Percentiles rank a stretch among this genome's conserved stretches.
phyloP scores from a whole-genome alignment of 2,797 vertebrate genomes.

The Rhabdomys pumilio region DNA sequence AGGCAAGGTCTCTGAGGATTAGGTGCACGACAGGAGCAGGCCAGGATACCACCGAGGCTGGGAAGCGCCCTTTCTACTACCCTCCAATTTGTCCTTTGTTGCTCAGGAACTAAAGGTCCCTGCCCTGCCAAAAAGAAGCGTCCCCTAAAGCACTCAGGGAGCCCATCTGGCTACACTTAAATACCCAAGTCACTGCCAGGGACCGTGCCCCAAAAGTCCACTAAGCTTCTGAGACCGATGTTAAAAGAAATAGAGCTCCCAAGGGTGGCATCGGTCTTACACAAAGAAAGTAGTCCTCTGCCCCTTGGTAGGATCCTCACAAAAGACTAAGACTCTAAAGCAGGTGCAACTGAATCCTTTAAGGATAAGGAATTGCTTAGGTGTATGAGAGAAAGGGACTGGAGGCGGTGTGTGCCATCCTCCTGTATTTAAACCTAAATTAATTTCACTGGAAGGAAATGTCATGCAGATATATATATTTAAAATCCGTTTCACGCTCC shows the following conservation, averaged over 20 bases:
- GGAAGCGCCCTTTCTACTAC: constrained; percentile 13
- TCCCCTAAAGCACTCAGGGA: constrained; percentile 36
- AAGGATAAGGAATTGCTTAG: constrained; percentile 64
- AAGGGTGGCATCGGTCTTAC: constrained; percentile 59
- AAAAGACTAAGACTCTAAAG: constrained; percentile 67
- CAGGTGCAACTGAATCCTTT: constrained; percentile 25
- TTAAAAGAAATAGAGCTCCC: constrained; percentile 68
- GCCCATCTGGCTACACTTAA: neutral
- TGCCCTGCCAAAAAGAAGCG: constrained; percentile 66
- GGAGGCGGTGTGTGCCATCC: constrained; percentile 57
- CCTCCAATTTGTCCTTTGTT: constrained; percentile 80
- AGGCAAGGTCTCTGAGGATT: neutral
- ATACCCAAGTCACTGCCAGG: neutral
- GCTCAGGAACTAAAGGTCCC: constrained; percentile 69
- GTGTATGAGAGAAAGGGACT: constrained; percentile 64
- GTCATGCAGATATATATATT: constrained; percentile 29
- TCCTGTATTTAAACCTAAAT: constrained; percentile 82
- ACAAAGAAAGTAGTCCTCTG: constrained; percentile 74
- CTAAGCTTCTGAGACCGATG: neutral
- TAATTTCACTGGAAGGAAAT: constrained; percentile 82
- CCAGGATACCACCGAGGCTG: neutral
- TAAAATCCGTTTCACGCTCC: constrained; percentile 78
- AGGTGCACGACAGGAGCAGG: neutral
- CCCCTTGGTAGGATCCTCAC: constrained; percentile 42
- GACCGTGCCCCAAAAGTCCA: neutral